Conservation (phyloP, 2,113 vertebrate genomes). For the Ibidorhyncha struthersii region DNA sequence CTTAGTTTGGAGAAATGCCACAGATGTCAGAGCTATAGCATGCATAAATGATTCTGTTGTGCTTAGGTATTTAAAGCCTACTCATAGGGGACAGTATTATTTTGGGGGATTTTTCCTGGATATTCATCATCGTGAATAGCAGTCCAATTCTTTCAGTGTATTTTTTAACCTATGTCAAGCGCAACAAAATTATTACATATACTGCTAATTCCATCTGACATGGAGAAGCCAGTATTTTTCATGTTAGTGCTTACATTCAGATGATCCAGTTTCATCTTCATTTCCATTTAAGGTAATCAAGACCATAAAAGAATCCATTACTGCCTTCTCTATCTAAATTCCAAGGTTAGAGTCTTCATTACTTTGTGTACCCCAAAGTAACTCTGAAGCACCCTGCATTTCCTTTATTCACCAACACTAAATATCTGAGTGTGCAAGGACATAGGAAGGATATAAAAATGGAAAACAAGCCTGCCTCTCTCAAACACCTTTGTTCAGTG, state of each 20-base stretch:
- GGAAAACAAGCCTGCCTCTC: not conserved
- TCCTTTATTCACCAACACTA: not conserved
- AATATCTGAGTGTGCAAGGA: not conserved
- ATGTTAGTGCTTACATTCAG: not conserved
- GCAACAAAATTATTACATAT: not conserved
- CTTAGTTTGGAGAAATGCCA: not conserved
- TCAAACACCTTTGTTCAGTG: not conserved
- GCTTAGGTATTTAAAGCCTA: conserved; percentile 18
- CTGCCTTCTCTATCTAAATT: not conserved
- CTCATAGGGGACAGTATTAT: not conserved
- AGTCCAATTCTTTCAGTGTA: not conserved
- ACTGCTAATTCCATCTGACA: not conserved
- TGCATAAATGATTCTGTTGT: conserved; percentile 1
- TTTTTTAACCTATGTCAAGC: not conserved
- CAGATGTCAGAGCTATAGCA: not conserved
- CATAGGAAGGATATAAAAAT: not conserved
- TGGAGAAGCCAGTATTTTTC: not conserved
- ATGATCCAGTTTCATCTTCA: not conserved
- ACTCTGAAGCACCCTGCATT: not conserved
- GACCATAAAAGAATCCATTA: not conserved
- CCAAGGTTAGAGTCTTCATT: not conserved
- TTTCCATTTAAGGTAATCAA: not conserved
- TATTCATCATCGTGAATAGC: not conserved
- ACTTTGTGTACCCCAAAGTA: not conserved
- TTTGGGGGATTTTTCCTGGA: not conserved